Evolutionary conservation across 2,113 vertebrate species (phyloP).

Genomic region (Phyllopteryx taeniolatus): DNA sequence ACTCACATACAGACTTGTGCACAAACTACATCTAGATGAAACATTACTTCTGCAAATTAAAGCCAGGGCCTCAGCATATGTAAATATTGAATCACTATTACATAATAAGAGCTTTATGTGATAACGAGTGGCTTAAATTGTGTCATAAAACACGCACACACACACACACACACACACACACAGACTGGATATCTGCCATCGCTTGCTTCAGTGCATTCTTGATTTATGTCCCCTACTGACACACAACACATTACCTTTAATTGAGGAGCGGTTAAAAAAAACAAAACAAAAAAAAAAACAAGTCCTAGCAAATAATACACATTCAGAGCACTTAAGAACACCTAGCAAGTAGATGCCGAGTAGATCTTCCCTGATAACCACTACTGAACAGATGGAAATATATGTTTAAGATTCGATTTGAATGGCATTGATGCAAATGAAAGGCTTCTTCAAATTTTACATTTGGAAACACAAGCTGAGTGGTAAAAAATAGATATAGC

Average conservation of each 20-base stretch:
- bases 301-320: not conserved
- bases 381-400: slow-evolving; percentile 54
- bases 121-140: slow-evolving; percentile 67
- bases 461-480: slow-evolving; percentile 38
- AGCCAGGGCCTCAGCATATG: slow-evolving; percentile 32
- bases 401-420: slow-evolving; percentile 49
- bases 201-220: slow-evolving; percentile 42
- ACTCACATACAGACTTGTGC: slow-evolving; percentile 29
- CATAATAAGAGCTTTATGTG: slow-evolving; percentile 54
- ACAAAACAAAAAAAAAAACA: not conserved
- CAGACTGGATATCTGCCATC: slow-evolving; percentile 29
- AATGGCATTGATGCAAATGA: slow-evolving; percentile 41
- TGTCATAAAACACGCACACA: slow-evolving; percentile 61
- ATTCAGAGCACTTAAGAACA: slow-evolving; percentile 37
- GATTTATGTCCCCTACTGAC: slow-evolving; percentile 13
- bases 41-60: slow-evolving; percentile 38
- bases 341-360: slow-evolving; percentile 36
- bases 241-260: slow-evolving; percentile 23
- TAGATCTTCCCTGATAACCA: slow-evolving; percentile 63
- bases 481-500: slow-evolving; percentile 66
- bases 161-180: slow-evolving; percentile 32
- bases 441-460: slow-evolving; percentile 44
- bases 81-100: slow-evolving; percentile 73
- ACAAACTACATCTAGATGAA: slow-evolving; percentile 43
- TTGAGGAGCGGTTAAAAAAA: not conserved